Conservation (phyloP, 2,888 invertebrate species). For the Hyles lineata region DNA sequence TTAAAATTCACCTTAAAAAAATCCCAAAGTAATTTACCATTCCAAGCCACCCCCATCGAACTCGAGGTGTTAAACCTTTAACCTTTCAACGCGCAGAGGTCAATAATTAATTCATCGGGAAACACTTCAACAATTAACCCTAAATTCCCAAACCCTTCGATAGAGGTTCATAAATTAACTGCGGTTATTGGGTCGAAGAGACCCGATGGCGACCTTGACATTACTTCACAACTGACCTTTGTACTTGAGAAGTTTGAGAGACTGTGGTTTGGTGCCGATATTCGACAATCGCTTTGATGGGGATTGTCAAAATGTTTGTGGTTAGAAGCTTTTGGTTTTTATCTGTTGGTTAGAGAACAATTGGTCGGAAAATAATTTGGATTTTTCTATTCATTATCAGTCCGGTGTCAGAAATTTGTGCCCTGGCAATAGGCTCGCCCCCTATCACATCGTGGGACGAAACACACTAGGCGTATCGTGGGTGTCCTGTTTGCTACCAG, state of each 20-base stretch:
- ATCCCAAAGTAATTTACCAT: not conserved
- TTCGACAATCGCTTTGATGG: not conserved
- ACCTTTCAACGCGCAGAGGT: slow-evolving; percentile 24
- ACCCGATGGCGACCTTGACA: slow-evolving; percentile 20
- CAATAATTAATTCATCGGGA: slow-evolving; percentile 27
- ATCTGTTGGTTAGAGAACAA: no score
- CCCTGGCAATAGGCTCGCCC: no score
- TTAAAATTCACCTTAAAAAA: not conserved
- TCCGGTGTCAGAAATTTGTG: no score
- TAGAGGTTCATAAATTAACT: slow-evolving; percentile 26
- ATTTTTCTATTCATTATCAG: no score
- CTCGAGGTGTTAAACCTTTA: slow-evolving; percentile 18
- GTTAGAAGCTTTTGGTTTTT: no score
- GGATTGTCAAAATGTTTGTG: not conserved
- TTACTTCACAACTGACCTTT: slow-evolving; percentile 15
- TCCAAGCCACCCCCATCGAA: slow-evolving; percentile 9
- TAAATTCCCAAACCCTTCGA: slow-evolving; percentile 27
- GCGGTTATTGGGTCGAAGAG: slow-evolving; percentile 25
- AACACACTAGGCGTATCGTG: no score
- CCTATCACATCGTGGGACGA: no score
- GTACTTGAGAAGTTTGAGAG: slow-evolving; percentile 10
- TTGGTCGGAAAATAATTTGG: no score
- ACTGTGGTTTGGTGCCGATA: not conserved
- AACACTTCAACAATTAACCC: slow-evolving; percentile 27
- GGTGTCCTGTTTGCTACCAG: no score